Evolutionary conservation across 1,140 invertebrate genomes (phyloP).

Genomic region (Drosophila baimaii): DNA sequence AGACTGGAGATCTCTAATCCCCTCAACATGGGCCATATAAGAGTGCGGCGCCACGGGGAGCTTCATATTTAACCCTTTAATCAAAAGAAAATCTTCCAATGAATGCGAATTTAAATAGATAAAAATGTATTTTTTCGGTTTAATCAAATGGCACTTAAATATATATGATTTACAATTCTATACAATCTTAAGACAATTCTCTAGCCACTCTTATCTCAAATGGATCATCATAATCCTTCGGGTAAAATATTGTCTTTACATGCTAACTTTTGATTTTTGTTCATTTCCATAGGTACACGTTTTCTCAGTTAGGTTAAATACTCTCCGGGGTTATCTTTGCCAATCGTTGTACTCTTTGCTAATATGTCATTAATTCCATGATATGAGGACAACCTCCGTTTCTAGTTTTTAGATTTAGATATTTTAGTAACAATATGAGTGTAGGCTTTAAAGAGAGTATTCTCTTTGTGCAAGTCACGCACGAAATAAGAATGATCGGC

Average conservation of each 20-base stretch:
- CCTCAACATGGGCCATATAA: no score
- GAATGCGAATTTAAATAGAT: slow-evolving; percentile 2
- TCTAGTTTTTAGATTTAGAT: not conserved
- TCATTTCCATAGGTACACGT: slow-evolving; percentile 66
- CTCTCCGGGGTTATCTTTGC: slow-evolving; percentile 4
- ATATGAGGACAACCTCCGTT: not conserved
- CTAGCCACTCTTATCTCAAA: slow-evolving; percentile 6
- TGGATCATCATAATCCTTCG: slow-evolving; percentile 2
- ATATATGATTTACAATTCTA: slow-evolving; percentile 27
- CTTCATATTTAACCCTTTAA: no score
- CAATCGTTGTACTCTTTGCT: slow-evolving; percentile 15
- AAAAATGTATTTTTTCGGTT: slow-evolving; percentile 31
- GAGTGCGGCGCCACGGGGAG: no score
- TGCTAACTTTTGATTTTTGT: slow-evolving; percentile 60
- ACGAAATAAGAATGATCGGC: slow-evolving; percentile 4
- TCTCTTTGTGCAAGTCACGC: slow-evolving; percentile 15
- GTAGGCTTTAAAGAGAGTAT: slow-evolving; percentile 1
- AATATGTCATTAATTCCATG: not conserved
- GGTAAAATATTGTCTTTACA: not conserved
- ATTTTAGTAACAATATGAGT: slow-evolving; percentile 26
- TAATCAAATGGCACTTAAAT: slow-evolving; percentile 74
- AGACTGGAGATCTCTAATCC: no score
- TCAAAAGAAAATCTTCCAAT: not conserved
- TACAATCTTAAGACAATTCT: slow-evolving; percentile 12
- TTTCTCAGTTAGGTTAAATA: slow-evolving; percentile 55